Base-by-base conservation (phyloP, 2,113 vertebrate genomes). In the Arvicanthis niloticus region DNA sequence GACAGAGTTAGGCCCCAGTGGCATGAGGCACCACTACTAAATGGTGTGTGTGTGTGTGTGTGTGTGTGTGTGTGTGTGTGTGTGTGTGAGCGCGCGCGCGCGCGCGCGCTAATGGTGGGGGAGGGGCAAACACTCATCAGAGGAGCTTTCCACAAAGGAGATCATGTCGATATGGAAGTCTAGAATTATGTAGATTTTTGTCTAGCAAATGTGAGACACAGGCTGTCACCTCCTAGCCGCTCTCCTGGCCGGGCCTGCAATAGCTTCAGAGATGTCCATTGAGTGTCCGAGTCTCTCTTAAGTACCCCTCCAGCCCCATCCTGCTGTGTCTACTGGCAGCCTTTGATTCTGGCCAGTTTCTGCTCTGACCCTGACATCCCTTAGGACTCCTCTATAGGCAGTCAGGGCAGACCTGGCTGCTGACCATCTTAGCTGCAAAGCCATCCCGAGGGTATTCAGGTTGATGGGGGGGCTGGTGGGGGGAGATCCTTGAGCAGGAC, bases 281-380 rank as follows among this genome's bases (percentile, higher is more conserved):
- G 86, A 56, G 67, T 60, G 15, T 37, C 58, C 26, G 34, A n/a
- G 12, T 48, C 68, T 24, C 26, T 84, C 40, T 37, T n/a, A 51
- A 70, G 56, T 31, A 13, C 1, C 37, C 1, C 62, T 40, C 62
- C 19, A 76, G 45, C 22, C 40, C 62, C 19, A 76, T 21, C 22
- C 53, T 31, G 45, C 15, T 12, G 2, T 68, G 13, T 40, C 88
- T n/a, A 15, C 48, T 34, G 53, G 67, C 29, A 56, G 40, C 31
- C 81, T 96, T 96, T 88, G 78, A 85, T 70, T 34, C 12, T n/a
- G 84, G 31, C 53, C 65, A 37, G n/a, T 68, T 31, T n/a, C 91
- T 65, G 4, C 31, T 19, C 22, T 91, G 82, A 16, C 11, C 53
- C 9, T 16, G 19, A 56, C 0, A 5, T 34, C n/a, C 85, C 86